Evolutionary conservation across 2,797 vertebrate species (phyloP).

Genomic region (Platalea minor): DNA sequence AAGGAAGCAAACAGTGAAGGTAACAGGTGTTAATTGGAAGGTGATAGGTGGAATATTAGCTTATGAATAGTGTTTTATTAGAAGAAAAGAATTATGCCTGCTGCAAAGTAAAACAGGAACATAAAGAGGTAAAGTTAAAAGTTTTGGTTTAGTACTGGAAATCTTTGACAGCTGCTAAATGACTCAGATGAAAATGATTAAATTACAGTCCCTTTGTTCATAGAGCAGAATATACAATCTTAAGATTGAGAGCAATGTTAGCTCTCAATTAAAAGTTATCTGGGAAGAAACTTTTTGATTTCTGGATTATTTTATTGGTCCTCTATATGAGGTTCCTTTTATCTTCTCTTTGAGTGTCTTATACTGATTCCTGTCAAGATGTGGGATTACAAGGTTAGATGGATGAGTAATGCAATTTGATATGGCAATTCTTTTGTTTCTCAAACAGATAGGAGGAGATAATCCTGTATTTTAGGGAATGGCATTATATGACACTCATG

Average conservation of each 20-base stretch:
- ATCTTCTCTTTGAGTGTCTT: neutral
- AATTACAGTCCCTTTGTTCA: neutral
- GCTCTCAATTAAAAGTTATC: neutral
- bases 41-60: neutral
- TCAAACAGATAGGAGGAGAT: neutral
- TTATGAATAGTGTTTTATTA: neutral
- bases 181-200: neutral
- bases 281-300: neutral
- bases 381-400: neutral
- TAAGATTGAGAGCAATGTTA: neutral
- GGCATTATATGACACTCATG: neutral
- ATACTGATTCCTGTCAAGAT: neutral
- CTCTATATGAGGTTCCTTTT: neutral
- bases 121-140: neutral
- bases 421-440: slow-evolving; percentile 11
- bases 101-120: neutral
- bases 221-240: neutral
- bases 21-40: neutral
- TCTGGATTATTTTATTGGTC: neutral
- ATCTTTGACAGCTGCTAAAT: neutral
- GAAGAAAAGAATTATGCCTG: neutral
- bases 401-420: slow-evolving; percentile 16
- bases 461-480: neutral
- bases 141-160: neutral
- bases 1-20: neutral